Base-by-base conservation (phyloP, 2,888 invertebrate genomes). In the Uloborus plumipes region DNA sequence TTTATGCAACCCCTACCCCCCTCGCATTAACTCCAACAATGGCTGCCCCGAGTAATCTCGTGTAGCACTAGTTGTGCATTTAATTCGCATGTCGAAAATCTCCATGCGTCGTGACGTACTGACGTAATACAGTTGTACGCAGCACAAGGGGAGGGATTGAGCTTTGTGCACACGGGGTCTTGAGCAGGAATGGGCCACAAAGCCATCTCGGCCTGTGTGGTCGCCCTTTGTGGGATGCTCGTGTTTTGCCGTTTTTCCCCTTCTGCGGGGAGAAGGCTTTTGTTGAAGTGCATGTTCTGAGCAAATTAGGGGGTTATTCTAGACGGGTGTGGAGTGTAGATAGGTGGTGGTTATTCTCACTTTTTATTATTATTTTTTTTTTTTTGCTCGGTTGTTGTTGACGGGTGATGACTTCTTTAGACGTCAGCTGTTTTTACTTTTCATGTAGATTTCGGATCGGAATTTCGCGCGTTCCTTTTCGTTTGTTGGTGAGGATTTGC, bases 401-500 rank as follows among this genome's bases (percentile, higher is more conserved):
- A 80, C 74, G 70, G 74, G 67, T 80, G 80, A 80, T 80, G 80
- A 80, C 80, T 80, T 80, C 39, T 69, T 70, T 80, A 70, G 74
- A 74, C 59, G 49, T 31, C 51, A 26, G 53, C 16, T 22, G 61
- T 16, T 55, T n/a, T 53, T 71, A 22, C 50, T 59, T 61, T 61
- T 22, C 26, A 61, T 61, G 26, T 61, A 61, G 20, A 61, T 61
- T 13, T 61, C 39, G 39, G 39, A 39, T 39, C 39, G 39, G 39
- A 39, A 39, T 39, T 39, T 39, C 39, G 39, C 39, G 7, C 39
- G 39, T 39, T 39, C 39, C 39, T 39, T 39, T 6, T 39, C 39
- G 39, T 39, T 39, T 39, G 9, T 39, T 39, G 39, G 39, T 9
- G 7, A 39, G 39, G 39, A 39, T 39, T 39, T 39, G 39, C 9